Evolutionary conservation across 1,140 invertebrate species (phyloP), one percentile per base, ranked within the genome.

Genomic region (Pseudachorutes palmiensis): DNA sequence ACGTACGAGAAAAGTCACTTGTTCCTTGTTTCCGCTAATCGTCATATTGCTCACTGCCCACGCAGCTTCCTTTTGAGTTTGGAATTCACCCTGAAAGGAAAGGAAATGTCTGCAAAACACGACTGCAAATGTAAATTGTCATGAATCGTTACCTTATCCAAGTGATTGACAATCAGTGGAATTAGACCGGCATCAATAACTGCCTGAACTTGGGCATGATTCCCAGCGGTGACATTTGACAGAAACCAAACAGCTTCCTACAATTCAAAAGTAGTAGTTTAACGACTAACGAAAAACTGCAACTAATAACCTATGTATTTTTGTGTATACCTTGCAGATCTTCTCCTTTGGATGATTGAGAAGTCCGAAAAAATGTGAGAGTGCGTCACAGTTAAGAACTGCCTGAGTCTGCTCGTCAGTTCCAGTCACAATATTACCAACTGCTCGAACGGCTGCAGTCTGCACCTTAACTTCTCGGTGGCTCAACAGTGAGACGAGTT

Each of bases 21-120:
- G 96, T 63, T 94, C 88, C 75, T 87, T 87, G 71, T 89, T 92
- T 28, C 97, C 97, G 75, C 93, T 97, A 76, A 98, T 97, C 64
- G 96, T 98, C 62, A 97, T 86, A 81, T 99, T 99, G 75, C 92
- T 97, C 22, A 99, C 92, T 2, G 96, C 96, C 97, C 97, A 99
- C 0, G 95, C 94, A 19, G 96, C 96, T 82, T 98, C 96, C 79
- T 98, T 99, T 78, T 98, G 95, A 2, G 94, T 98, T 82, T 97
- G 94, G 81, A 98, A 98, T 80, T 99, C 96, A 64, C 93, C 93
- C 84, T 94, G 72, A 22, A 76, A 77, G 74, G n/a, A 75, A 67
- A 36, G 61, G 41, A 67, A 57, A 16, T 24, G 41, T n/a, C n/a
- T n/a, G n/a, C n/a, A n/a, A n/a, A n/a, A n/a, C n/a, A n/a, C n/a